Evolutionary conservation across 2,113 vertebrate genomes (phyloP).

Genomic region (Antechinus flavipes): DNA sequence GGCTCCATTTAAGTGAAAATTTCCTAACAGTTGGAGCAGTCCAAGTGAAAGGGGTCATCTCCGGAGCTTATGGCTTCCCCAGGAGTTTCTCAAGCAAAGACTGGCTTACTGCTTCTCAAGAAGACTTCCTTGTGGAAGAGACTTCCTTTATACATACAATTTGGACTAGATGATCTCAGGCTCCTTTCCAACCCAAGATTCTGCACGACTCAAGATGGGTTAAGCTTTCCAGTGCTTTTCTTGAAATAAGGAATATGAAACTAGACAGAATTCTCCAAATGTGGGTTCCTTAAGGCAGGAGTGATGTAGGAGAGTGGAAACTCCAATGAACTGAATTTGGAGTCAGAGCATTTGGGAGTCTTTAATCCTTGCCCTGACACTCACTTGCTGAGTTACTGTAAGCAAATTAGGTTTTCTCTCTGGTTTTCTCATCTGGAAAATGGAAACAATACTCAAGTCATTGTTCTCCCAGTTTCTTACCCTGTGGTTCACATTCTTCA

Average conservation of each 20-base stretch:
- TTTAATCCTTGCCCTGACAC: neutral
- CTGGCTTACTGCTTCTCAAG: neutral
- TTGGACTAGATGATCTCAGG: neutral
- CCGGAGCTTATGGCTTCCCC: neutral
- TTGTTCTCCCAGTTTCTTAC: no score
- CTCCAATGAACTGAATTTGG: neutral
- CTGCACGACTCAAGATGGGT: neutral
- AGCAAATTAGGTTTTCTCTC: neutral
- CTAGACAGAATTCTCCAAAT: neutral
- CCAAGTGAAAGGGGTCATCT: neutral
- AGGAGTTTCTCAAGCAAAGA: neutral
- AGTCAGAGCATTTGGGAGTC: neutral
- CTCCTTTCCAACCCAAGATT: neutral
- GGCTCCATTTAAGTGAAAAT: neutral
- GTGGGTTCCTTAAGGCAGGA: neutral
- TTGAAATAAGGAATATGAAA: neutral
- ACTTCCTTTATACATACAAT: neutral
- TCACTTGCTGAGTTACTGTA: neutral
- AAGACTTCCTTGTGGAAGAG: neutral
- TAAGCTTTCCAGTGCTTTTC: neutral
- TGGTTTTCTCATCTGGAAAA: neutral
- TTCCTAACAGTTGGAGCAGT: neutral
- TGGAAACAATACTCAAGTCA: neutral
- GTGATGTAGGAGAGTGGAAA: neutral
- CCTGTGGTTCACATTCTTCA: no score